Evolutionary conservation across 2,113 vertebrate species (phyloP).

Genomic region (Erythrocebus patas): DNA sequence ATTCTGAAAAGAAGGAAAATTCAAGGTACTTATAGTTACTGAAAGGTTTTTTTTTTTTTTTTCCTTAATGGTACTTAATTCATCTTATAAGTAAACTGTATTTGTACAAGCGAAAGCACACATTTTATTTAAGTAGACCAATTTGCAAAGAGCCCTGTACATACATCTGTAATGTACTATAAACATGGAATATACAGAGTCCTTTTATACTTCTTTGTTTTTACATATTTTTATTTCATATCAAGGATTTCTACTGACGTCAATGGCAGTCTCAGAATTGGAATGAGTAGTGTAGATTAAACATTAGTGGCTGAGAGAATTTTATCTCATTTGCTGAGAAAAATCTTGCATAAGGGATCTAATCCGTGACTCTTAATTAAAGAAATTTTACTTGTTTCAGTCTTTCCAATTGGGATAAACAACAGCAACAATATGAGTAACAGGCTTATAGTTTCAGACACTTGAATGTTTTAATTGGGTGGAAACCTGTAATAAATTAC

Average conservation of each 20-base stretch:
- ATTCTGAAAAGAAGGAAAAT: constrained; percentile 64
- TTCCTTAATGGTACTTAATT: constrained; percentile 79
- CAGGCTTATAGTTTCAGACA: neutral
- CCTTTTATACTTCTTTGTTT: constrained; percentile 52
- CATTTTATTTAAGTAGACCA: constrained; percentile 71
- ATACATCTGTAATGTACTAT: constrained; percentile 44
- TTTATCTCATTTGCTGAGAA: constrained; percentile 4
- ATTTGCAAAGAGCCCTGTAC: constrained; percentile 49
- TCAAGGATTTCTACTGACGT: constrained; percentile 61
- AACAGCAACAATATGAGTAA: neutral
- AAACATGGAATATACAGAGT: constrained; percentile 61
- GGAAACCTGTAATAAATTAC: neutral
- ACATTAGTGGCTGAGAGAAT: neutral
- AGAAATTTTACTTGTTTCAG: neutral
- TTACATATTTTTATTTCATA: constrained; percentile 63
- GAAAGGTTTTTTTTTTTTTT: constrained; percentile 53
- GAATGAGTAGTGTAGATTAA: neutral
- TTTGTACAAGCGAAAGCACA: constrained; percentile 56
- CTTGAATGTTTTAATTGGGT: neutral
- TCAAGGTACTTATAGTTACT: constrained; percentile 50
- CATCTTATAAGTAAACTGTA: constrained; percentile 67
- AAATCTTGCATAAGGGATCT: neutral
- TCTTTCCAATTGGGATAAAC: neutral
- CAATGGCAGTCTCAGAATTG: constrained; percentile 12
- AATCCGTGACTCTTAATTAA: neutral